Evolutionary conservation across 2,888 invertebrate genomes (phyloP).

Genomic region (Mongoloraphidia duomilia): DNA sequence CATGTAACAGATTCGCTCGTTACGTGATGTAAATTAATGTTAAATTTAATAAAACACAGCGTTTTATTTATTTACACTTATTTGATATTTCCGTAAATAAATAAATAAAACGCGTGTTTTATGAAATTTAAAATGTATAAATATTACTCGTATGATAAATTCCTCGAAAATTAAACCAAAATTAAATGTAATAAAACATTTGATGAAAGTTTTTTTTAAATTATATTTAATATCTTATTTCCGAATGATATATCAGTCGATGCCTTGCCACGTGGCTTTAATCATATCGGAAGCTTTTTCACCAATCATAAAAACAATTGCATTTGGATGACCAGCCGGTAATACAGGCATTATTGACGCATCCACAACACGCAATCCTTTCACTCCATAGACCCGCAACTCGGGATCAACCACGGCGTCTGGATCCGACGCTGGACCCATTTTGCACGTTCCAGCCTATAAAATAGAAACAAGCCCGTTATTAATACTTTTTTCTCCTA

Average conservation of each 20-base stretch:
- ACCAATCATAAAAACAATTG: conserved; percentile 41
- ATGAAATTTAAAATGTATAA: too few species aligned
- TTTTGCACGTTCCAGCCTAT: conserved; percentile 33
- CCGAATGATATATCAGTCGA: not conserved
- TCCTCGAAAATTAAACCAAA: too few species aligned
- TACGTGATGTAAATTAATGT: too few species aligned
- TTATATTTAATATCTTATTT: not conserved
- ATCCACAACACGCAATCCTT: conserved; percentile 39
- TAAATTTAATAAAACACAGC: too few species aligned
- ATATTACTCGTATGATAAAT: too few species aligned
- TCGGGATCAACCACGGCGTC: conserved; percentile 33
- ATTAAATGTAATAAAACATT: too few species aligned
- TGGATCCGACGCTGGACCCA: conserved; percentile 28
- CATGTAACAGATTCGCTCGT: too few species aligned
- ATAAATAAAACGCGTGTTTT: too few species aligned
- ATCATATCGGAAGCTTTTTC: conserved; percentile 43
- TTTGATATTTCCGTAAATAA: too few species aligned
- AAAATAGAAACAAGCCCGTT: conserved; percentile 16
- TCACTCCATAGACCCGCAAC: conserved; percentile 35
- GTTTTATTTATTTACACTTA: too few species aligned
- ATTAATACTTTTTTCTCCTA: too few species aligned
- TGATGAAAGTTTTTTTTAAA: not conserved
- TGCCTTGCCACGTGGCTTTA: conserved; percentile 27
- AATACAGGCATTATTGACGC: conserved; percentile 42
- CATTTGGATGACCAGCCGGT: conserved; percentile 40